phyloP scores from a whole-genome alignment of 2,888 invertebrate species.

The Ganaspis brasiliensis region DNA sequence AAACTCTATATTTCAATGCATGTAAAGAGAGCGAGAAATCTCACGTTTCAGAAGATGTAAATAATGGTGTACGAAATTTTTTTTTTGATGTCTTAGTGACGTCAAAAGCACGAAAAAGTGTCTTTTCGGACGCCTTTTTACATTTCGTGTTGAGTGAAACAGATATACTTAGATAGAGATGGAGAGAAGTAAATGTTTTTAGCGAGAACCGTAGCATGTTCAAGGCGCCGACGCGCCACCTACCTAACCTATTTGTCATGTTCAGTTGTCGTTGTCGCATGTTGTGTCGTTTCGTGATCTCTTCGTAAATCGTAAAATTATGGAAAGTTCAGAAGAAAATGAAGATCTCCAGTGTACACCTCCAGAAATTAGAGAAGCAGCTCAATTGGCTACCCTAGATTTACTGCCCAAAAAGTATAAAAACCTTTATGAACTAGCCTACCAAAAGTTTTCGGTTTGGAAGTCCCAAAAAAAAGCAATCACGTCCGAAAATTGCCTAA shows the following conservation, averaged over 20 bases:
- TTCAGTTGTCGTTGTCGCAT: no score
- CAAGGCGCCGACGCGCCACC: background rate
- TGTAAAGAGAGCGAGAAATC: background rate
- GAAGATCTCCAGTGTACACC: background rate
- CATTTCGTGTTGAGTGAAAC: background rate
- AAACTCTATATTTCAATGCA: background rate
- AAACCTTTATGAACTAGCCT: background rate
- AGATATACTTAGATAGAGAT: background rate
- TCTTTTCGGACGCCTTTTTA: background rate
- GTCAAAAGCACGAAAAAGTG: background rate
- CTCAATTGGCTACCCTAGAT: slow-evolving; percentile 26
- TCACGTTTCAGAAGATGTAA: background rate
- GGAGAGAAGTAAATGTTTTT: background rate
- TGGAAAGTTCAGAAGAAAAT: slow-evolving; percentile 3
- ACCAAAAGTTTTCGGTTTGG: slow-evolving; percentile 9
- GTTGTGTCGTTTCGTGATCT: no score
- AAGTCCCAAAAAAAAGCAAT: background rate
- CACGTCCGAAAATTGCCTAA: background rate
- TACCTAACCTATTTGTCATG: no score
- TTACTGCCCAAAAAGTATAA: slow-evolving; percentile 28
- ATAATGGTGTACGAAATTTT: background rate
- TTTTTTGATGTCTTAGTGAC: background rate
- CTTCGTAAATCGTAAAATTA: background rate
- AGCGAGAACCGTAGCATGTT: background rate
- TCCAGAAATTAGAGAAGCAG: slow-evolving; percentile 16